phyloP scores from a whole-genome alignment of 2,888 invertebrate genomes.

The Bhutanitis thaidina region DNA sequence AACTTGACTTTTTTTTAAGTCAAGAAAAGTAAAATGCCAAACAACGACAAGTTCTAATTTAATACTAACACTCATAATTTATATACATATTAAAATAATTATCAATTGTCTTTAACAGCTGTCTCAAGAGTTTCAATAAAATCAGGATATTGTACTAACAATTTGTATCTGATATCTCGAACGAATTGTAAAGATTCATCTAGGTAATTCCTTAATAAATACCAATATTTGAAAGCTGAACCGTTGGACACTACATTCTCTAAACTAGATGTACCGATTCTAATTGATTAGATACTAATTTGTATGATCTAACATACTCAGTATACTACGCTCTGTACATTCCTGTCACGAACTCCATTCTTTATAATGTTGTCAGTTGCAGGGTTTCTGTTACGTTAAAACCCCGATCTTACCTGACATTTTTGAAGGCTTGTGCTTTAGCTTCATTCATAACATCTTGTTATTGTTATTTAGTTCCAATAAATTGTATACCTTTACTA shows the following conservation, averaged over 20 bases:
- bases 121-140: conserved; percentile 41
- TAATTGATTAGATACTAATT: conserved; percentile 57
- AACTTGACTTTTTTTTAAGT: conserved; percentile 37
- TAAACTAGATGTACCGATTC: conserved; percentile 63
- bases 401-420: neutral
- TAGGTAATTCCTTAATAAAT: conserved; percentile 44
- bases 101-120: conserved; percentile 41
- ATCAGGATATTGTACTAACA: conserved; percentile 50
- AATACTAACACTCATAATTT: conserved; percentile 61
- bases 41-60: conserved; percentile 48
- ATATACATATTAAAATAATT: conserved; percentile 62
- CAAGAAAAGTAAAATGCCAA: conserved; percentile 36
- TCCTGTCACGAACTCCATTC: conserved; percentile 13
- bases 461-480: neutral
- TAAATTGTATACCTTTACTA: neutral
- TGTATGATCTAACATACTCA: conserved; percentile 58
- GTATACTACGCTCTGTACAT: conserved; percentile 55
- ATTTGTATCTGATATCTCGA: conserved; percentile 51
- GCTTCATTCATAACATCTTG: neutral
- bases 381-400: neutral
- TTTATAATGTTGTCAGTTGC: neutral
- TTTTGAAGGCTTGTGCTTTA: no score
- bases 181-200: conserved; percentile 60
- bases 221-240: conserved; percentile 80
- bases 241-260: conserved; percentile 60